These are phyloP conservation scores for Eriocheir sinensis DNA, from an alignment of 1,140 invertebrate genomes.

Conservation along the genomic window DNA sequence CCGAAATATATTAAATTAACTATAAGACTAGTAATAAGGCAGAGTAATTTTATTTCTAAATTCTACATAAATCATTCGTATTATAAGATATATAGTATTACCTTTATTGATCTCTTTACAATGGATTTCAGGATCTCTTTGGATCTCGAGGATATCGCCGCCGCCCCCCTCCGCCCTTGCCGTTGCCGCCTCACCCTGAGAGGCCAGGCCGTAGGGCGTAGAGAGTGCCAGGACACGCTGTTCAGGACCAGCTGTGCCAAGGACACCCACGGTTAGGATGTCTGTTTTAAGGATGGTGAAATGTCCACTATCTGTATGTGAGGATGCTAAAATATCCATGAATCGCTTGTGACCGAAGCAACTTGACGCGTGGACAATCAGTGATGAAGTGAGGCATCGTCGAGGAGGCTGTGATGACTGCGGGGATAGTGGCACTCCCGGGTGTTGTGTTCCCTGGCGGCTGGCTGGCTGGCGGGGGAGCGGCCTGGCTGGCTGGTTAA, in stretches of 20 bases:
- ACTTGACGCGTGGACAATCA: neutral
- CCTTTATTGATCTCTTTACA: neutral
- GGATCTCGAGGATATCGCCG: neutral
- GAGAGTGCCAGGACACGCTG: too few species aligned
- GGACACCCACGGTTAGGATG: neutral
- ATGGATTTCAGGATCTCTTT: conserved; percentile 15
- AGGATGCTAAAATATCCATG: neutral
- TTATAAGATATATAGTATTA: too few species aligned
- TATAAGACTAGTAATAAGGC: neutral
- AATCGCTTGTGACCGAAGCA: neutral
- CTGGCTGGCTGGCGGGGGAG: too few species aligned
- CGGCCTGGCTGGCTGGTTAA: too few species aligned
- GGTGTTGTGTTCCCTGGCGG: too few species aligned
- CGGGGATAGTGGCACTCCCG: too few species aligned
- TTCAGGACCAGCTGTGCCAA: neutral
- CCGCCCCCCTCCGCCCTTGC: neutral
- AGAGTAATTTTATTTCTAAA: neutral
- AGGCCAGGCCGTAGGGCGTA: neutral
- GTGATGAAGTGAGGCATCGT: neutral
- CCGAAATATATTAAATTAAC: too few species aligned
- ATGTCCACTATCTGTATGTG: neutral
- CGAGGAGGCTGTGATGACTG: neutral
- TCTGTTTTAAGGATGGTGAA: neutral
- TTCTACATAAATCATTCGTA: neutral
- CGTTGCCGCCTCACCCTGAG: too few species aligned